Conservation (phyloP, 2,797 vertebrate species). For the Enteromius afrohamiltoni region DNA sequence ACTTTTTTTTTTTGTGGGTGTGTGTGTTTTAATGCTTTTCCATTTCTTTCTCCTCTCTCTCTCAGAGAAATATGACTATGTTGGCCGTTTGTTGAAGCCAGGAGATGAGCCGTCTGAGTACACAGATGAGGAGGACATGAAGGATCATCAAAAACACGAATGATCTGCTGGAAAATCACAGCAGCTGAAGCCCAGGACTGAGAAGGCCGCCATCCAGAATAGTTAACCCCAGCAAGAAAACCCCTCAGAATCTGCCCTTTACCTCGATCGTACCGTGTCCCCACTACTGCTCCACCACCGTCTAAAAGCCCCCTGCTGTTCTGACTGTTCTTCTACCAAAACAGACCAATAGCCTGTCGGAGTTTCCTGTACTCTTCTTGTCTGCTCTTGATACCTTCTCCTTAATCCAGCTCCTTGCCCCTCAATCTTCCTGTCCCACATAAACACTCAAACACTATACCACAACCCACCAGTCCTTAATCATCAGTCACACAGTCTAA, state of each 20-base stretch:
- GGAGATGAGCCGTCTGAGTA: conserved; percentile 99
- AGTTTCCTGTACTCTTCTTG: conserved; percentile 55
- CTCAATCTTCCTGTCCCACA: neutral
- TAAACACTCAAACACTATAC: conserved; percentile 47
- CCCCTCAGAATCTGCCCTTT: conserved; percentile 17
- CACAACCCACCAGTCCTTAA: conserved; percentile 35
- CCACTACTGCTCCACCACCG: conserved; percentile 23
- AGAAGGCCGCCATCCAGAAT: conserved; percentile 54
- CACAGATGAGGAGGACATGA: conserved; percentile 98
- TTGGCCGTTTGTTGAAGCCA: conserved; percentile 95
- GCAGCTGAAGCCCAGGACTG: conserved; percentile 64
- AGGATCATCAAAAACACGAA: conserved; percentile 98
- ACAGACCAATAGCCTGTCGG: conserved; percentile 40
- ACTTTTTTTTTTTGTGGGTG: neutral
- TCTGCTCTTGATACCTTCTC: conserved; percentile 66
- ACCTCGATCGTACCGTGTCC: neutral
- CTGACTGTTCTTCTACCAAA: conserved; percentile 37
- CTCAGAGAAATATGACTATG: conserved; percentile 98
- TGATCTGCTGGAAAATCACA: conserved; percentile 83
- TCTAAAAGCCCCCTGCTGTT: conserved; percentile 30
- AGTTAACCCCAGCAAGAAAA: conserved; percentile 34
- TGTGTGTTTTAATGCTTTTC: conserved; percentile 5
- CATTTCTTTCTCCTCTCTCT: conserved; percentile 28
- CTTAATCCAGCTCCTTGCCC: conserved; percentile 12
- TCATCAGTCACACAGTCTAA: neutral